Base-by-base conservation (phyloP, 1,140 invertebrate species). In the Rhagoletis zephyria region DNA sequence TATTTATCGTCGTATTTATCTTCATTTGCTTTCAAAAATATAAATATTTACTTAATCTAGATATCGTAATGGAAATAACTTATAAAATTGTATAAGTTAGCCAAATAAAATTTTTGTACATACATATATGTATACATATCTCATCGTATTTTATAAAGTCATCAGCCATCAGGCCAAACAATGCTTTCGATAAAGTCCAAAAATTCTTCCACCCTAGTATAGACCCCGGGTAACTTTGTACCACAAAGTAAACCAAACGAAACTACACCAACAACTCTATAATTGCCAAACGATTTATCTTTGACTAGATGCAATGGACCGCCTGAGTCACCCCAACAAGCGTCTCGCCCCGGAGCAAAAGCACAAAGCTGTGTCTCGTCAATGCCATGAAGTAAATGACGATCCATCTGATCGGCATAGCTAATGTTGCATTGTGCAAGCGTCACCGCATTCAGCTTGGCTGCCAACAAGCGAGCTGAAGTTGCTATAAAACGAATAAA, bases 311-410 rank as follows among this genome's bases (percentile, higher is more conserved):
- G 91, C 14, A 96, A 89, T 0, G 96, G 95, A 0, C 96, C 96
- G 2, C 96, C 96, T 0, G 95, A 95, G 89, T 96, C 96, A 1
- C 96, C 96, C 67, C 93, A 88, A 87, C 95, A 96, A 0, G 95
- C 94, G 88, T 96, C 95, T 14, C 85, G 70, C 89, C 89, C 96
- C 90, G 89, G 95, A 7, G 94, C 94, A n/a, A 42, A 1, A 0
- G 94, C 94, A 87, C 95, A 95, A 3, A 95, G 48, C 87, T 95
- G 94, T 2, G 89, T 86, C 0, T 88, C 65, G 2, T 87, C 30
- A 30, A 30, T 30, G 30, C 30, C 30, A 30, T 30, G 30, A 30
- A 10, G 1, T n/a, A 87, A 7, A 30, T 30, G 30, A 30, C 67
- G 67, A n/a, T 9, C 48, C 40, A 30, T 67, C 10, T 60, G 3